Evolutionary conservation across 2,113 vertebrate species (phyloP).

Genomic region (Bambusicola thoracicus): DNA sequence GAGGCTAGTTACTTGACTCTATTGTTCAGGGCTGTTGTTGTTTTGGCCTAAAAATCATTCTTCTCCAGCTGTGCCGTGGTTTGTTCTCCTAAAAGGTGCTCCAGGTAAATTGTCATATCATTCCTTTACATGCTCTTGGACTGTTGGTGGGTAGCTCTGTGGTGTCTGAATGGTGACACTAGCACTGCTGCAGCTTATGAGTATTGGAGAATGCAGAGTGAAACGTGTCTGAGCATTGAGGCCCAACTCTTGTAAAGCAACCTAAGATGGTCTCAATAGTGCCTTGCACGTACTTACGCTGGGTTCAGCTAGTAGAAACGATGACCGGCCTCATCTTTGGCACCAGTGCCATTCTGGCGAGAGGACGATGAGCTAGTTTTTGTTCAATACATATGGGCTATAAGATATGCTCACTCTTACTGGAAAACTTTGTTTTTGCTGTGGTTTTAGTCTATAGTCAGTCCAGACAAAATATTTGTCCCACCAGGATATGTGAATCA

Average conservation of each 20-base stretch:
- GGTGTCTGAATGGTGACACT: background rate
- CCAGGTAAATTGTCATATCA: background rate
- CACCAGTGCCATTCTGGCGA: background rate
- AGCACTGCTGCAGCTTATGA: accelerated
- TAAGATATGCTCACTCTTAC: slow-evolving; percentile 38
- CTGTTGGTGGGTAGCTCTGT: accelerated
- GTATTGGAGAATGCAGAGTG: background rate
- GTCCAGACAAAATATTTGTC: slow-evolving; percentile 73
- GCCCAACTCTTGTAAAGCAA: background rate
- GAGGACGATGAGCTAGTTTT: background rate
- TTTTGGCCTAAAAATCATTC: background rate
- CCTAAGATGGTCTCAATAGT: too few relatives aligned
- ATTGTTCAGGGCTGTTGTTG: background rate
- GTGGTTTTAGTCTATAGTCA: slow-evolving; percentile 37
- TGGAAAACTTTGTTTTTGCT: slow-evolving; percentile 58
- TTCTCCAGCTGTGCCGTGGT: background rate
- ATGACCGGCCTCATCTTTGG: background rate
- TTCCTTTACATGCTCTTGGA: background rate
- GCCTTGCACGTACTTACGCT: background rate
- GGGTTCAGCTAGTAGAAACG: background rate
- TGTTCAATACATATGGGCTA: background rate
- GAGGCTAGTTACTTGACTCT: background rate
- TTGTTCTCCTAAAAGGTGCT: background rate
- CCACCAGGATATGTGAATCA: slow-evolving; percentile 68
- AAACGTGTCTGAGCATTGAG: accelerated